Percentiles rank a stretch among this genome's conserved stretches.
Conservation (phyloP, 2,113 vertebrate species). For the Polypterus senegalus region DNA sequence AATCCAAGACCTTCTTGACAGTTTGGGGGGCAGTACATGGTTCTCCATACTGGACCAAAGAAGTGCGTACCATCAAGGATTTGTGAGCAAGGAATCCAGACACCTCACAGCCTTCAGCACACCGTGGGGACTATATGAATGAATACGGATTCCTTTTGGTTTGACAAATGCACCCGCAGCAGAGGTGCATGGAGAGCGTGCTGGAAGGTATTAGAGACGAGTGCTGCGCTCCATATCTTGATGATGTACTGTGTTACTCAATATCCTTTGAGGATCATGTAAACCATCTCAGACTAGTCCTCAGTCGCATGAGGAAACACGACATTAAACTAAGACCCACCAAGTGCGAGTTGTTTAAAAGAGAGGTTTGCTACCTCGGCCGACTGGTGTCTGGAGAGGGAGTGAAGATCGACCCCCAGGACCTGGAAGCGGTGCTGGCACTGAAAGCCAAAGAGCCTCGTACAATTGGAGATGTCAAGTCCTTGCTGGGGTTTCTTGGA, state of each 20-base stretch:
- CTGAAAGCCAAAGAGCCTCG: no score
- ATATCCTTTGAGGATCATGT: background rate
- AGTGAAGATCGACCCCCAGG: no score
- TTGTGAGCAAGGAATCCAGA: conserved; percentile 1
- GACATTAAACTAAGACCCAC: no score
- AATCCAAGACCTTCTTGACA: conserved; percentile 8
- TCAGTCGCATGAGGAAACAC: no score
- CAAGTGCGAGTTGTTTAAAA: background rate
- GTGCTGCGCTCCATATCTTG: conserved; percentile 14
- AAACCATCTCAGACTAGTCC: no score
- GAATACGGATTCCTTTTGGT: conserved; percentile 1
- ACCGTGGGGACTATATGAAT: conserved; percentile 9
- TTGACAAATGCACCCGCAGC: conserved; percentile 5
- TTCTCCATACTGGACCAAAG: background rate
- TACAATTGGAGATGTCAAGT: no score
- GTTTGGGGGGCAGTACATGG: conserved; percentile 1
- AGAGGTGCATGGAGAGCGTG: conserved; percentile 10
- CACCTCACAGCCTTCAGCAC: conserved; percentile 8
- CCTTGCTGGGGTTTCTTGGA: no score
- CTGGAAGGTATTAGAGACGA: conserved; percentile 7
- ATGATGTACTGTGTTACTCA: conserved; percentile 14
- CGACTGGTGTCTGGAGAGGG: no score
- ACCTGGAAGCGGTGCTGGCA: no score
- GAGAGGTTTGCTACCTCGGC: no score
- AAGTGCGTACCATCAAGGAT: conserved; percentile 3